These are phyloP conservation scores for Meteorus cinctellus DNA, from an alignment of 2,888 invertebrate species.

Conservation along the genomic window DNA sequence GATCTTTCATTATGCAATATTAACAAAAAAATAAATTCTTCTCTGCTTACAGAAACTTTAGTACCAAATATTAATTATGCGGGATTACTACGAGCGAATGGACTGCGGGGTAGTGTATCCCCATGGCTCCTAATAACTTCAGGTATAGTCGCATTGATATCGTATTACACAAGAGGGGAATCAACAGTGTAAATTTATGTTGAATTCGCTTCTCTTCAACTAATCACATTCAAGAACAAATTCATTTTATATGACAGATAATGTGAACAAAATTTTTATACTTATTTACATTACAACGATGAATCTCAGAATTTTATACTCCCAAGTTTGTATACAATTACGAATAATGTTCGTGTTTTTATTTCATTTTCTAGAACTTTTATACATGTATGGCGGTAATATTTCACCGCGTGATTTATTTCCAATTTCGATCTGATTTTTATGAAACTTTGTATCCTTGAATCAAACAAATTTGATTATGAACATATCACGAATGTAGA, in stretches of 20 bases:
- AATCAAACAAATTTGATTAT: not conserved
- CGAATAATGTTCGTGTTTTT: constrained; percentile 17
- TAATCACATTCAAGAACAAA: not conserved
- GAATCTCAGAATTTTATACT: constrained; percentile 32
- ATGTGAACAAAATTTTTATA: constrained; percentile 6
- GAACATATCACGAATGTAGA: constrained; percentile 14
- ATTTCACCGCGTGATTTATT: not conserved
- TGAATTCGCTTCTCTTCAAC: not conserved
- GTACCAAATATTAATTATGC: constrained; percentile 84
- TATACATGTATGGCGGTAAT: not conserved
- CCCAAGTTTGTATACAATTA: constrained; percentile 25
- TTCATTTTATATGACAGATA: constrained; percentile 23
- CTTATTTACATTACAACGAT: not conserved
- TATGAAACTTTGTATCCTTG: not conserved
- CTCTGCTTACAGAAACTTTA: constrained; percentile 77
- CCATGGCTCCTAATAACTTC: constrained; percentile 62
- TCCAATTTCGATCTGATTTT: not conserved
- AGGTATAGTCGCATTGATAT: constrained; percentile 48
- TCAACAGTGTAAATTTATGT: not conserved
- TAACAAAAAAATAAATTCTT: constrained; percentile 26
- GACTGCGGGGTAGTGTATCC: constrained; percentile 58
- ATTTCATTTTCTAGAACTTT: constrained; percentile 25
- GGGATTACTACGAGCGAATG: constrained; percentile 77
- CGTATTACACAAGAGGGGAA: not conserved
- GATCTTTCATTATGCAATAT: constrained; percentile 27